These are phyloP conservation scores for Cynocephalus volans DNA, from an alignment of 2,113 vertebrate genomes.

Conservation along the genomic window DNA sequence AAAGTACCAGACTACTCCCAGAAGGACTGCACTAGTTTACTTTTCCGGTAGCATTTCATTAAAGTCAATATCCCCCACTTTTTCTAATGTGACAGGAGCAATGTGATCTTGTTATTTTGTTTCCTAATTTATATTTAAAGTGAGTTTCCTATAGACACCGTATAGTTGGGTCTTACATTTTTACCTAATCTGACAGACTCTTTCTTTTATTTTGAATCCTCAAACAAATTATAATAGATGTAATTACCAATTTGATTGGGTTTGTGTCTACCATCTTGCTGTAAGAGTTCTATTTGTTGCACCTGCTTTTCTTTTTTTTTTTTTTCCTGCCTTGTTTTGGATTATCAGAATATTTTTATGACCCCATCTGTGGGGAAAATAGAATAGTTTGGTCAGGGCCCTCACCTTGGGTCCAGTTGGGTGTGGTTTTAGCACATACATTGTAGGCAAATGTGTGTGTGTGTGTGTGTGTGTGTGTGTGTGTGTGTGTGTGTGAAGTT, in stretches of 20 bases:
- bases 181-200: not conserved
- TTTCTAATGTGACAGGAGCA: not conserved
- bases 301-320: not conserved
- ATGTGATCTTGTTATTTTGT: not conserved
- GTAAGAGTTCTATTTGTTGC: not conserved
- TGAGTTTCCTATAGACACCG: not conserved
- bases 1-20: not conserved
- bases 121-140: constrained; percentile 17
- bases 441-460: no score
- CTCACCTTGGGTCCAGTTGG: no score
- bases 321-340: not conserved
- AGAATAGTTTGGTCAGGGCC: no score
- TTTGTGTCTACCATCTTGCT: not conserved
- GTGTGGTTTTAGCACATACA: no score
- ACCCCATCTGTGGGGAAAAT: not conserved
- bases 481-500: no score
- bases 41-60: not conserved
- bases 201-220: constrained; percentile 58
- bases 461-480: no score
- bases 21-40: not conserved
- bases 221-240: not conserved
- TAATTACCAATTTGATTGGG: not conserved
- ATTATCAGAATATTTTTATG: not conserved
- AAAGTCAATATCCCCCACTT: not conserved
- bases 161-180: not conserved